Base-by-base conservation (phyloP, 2,888 invertebrate genomes). In the Encarsia formosa region DNA sequence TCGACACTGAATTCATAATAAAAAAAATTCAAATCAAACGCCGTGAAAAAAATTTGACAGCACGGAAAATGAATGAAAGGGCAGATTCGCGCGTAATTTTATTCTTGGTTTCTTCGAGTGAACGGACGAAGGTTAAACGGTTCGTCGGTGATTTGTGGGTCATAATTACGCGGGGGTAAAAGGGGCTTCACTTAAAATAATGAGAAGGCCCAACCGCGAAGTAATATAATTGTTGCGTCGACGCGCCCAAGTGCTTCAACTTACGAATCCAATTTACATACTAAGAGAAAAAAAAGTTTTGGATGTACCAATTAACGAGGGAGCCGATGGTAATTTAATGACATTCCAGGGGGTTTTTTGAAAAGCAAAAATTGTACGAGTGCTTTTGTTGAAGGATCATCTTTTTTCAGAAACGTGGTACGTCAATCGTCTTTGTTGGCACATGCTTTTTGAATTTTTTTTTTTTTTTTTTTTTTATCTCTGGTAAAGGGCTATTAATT, bases 261-360 rank as follows among this genome's bases (percentile, higher is more conserved):
- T 45, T 42, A 40, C 45, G 32, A 9, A 38, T 49, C 22, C 39
- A 54, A 50, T 49, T 54, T 54, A 42, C 42, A 45, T 45, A 41
- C 2, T 22, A 35, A 15, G 0, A 9, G 11, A 1, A 39, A 15
- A 38, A 8, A 26, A 15, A 47, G 29, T 16, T 51, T 45, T 41
- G 40, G 51, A 44, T 48, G 44, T 51, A 45, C 44, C 49, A 49
- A 49, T 52, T 52, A 52, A 52, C 31, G 46, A 24, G n/a, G n/a
- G 31, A 46, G 34, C 23, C 51, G 29, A 51, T 49, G 42, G 48
- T 24, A 39, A 43, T 52, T 52, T 45, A 55, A 55, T 45, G 52
- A 55, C 48, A 43, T 49, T 22, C 44, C 48, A 13, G 8, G 29
- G 8, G 29, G 29, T 15, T 34, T 15, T 34, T n/a, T n/a, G n/a